Evolutionary conservation across 1,140 invertebrate species (phyloP), one percentile per base, ranked within the genome.

Genomic region (Artemia franciscana): DNA sequence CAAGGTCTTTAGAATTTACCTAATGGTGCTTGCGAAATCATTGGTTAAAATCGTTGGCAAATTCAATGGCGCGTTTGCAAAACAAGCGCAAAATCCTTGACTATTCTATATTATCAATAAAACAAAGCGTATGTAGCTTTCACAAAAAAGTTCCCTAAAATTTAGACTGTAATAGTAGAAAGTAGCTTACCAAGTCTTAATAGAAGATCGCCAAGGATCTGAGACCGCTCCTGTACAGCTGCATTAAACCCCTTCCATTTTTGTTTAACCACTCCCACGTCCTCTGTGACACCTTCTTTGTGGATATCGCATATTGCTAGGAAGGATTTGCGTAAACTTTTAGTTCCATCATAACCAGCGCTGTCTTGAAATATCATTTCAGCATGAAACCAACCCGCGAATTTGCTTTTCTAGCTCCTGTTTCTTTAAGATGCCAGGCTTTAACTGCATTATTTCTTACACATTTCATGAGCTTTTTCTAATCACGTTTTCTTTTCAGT

Each of bases 321-420:
- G 59, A 95, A 88, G 0, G 85, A 85, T 67, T 94, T 87, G 9
- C 90, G 91, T 2, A 84, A 75, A 0, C 81, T 85, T 70, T 82
- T 84, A 64, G 85, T 85, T 70, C 88, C 88, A 67, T 95, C 91
- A 70, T 86, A 93, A 73, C 95, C 91, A 7, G 88, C 89, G 58
- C 87, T 87, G 65, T 69, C 91, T 88, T 26, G 74, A 69, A 5
- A 78, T 65, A 68, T 95, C 92, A 71, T 91, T 93, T 66, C 90
- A 82, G 73, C 95, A 86, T 27, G 82, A 80, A 67, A 91, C 87
- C 26, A 94, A 75, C 69, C 96, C 91, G 63, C 88, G 84, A 0
- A 95, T 73, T 71, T 92, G 90, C 67, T 84, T 85, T 67, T 91
- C 88, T 25, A 94, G 81, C 65, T 89, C 86, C 59, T 85, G 82